phyloP scores from a whole-genome alignment of 2,113 vertebrate species.

The Sorex araneus region DNA sequence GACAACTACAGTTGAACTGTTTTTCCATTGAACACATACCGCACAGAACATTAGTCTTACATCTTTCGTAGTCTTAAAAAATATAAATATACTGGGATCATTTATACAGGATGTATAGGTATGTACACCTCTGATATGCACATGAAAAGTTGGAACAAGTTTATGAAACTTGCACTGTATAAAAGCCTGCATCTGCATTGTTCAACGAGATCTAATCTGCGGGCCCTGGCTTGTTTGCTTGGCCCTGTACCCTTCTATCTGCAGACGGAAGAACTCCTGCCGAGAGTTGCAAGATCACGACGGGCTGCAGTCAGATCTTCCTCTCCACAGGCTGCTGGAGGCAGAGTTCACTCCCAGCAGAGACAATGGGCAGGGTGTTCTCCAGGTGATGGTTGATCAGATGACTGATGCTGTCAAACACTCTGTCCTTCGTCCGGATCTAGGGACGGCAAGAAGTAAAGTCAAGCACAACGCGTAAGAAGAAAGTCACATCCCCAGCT shows the following conservation, averaged over 20 bases:
- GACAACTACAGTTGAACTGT: slow-evolving; percentile 89
- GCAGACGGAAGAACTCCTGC: background rate
- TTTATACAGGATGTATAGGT: slow-evolving; percentile 86
- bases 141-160: slow-evolving; percentile 89
- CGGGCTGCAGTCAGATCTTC: slow-evolving; percentile 89
- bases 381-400: slow-evolving; percentile 98
- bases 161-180: slow-evolving; percentile 90
- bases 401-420: slow-evolving; percentile 98
- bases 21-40: slow-evolving; percentile 90
- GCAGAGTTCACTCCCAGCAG: slow-evolving; percentile 97
- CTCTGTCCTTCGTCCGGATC: slow-evolving; percentile 98
- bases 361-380: slow-evolving; percentile 97
- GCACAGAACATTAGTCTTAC: slow-evolving; percentile 91
- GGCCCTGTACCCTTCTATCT: background rate
- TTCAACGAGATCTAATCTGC: background rate
- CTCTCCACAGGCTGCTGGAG: slow-evolving; percentile 95
- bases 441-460: slow-evolving; percentile 81
- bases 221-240: background rate
- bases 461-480: background rate
- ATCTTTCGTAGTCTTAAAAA: slow-evolving; percentile 94
- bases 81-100: slow-evolving; percentile 92
- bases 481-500: background rate
- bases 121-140: slow-evolving; percentile 93
- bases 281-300: fast-evolving
- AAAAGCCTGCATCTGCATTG: slow-evolving; percentile 79